These are phyloP conservation scores for Plectropomus leopardus DNA, from an alignment of 2,113 vertebrate species.

Conservation along the genomic window DNA sequence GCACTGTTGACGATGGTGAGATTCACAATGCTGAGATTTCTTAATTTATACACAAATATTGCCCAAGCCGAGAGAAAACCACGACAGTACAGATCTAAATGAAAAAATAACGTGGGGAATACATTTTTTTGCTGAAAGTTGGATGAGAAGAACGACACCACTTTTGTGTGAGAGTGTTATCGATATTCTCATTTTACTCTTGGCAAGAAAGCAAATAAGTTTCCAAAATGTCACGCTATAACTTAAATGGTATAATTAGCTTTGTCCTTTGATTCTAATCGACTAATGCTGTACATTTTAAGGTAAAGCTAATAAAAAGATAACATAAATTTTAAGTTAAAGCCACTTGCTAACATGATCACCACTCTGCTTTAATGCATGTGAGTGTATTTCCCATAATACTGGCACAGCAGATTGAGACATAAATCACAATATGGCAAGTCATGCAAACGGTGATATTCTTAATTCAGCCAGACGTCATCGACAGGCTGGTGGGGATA, in stretches of 20 bases:
- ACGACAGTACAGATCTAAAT: background rate
- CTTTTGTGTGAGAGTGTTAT: background rate
- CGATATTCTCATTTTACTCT: background rate
- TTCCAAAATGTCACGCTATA: background rate
- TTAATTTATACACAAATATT: too few species aligned
- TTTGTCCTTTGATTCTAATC: background rate
- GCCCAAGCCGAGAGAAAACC: too few species aligned
- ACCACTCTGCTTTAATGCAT: background rate
- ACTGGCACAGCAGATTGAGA: background rate
- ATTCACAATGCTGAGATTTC: too few species aligned
- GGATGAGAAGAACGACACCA: too few species aligned
- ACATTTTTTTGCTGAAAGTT: too few species aligned
- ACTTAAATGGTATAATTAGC: background rate
- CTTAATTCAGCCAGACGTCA: constrained; percentile 26
- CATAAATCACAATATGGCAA: background rate
- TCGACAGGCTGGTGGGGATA: background rate
- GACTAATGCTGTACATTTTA: background rate
- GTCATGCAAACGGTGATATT: background rate
- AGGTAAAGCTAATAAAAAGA: background rate
- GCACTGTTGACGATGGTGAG: too few species aligned
- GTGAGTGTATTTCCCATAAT: background rate
- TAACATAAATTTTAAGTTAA: background rate
- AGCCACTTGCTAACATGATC: background rate
- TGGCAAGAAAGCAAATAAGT: background rate
- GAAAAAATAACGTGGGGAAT: background rate